Evolutionary conservation across 2,888 invertebrate species (phyloP).

Genomic region (Caenorhabditis doughertyi): DNA sequence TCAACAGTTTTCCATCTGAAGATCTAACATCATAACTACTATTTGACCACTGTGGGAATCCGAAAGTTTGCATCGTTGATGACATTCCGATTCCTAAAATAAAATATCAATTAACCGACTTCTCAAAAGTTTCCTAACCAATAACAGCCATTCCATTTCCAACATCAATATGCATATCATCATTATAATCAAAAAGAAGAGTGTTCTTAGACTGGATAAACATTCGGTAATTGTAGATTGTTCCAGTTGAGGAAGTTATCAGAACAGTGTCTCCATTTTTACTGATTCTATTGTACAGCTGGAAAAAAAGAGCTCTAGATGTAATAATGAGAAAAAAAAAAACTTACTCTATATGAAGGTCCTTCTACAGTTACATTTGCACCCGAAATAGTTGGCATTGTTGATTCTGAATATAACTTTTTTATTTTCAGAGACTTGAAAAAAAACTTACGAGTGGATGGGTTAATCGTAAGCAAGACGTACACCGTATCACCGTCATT

Average conservation of each 20-base stretch:
- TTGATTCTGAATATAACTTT: conserved; percentile 1
- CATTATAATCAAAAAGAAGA: conserved; percentile 47
- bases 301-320: no score
- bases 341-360: conserved; percentile 7
- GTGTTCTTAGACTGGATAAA: conserved; percentile 44
- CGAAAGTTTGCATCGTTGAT: conserved; percentile 51
- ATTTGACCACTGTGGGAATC: conserved; percentile 30
- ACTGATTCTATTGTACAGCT: conserved; percentile 6
- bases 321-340: no score
- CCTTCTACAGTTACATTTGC: neutral
- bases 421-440: no score
- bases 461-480: conserved; percentile 44
- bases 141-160: conserved; percentile 57
- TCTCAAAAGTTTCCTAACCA: conserved; percentile 2
- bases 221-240: conserved; percentile 46
- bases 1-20: conserved; percentile 10
- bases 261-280: neutral
- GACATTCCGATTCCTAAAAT: conserved; percentile 44
- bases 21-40: conserved; percentile 40
- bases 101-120: neutral
- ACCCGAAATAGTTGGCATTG: conserved; percentile 7
- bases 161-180: conserved; percentile 57
- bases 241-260: neutral
- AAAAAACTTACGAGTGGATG: conserved; percentile 6
- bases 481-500: conserved; percentile 15